Percentiles rank a stretch among this genome's conserved stretches.
These are phyloP conservation scores for Orthosia incerta DNA, from an alignment of 2,888 invertebrate genomes.

Conservation along the genomic window DNA sequence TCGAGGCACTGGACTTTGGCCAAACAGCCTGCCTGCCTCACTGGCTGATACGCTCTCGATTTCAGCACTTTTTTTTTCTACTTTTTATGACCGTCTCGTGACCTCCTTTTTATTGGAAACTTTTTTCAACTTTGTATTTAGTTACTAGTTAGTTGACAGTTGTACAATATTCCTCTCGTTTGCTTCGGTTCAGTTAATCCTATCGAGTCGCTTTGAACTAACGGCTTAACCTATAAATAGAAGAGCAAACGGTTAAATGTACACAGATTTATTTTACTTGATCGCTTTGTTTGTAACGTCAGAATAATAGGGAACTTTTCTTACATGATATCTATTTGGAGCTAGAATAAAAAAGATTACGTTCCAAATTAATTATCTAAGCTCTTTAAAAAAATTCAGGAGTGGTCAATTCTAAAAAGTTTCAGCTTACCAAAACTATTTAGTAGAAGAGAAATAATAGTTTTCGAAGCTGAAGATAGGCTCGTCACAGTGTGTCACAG, in stretches of 20 bases:
- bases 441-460: too few relatives aligned
- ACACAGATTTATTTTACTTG: not conserved
- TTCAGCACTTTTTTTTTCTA: constrained; percentile 59
- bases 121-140: constrained; percentile 44
- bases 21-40: constrained; percentile 45
- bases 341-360: not conserved
- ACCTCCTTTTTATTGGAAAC: constrained; percentile 65
- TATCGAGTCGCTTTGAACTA: constrained; percentile 24
- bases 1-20: constrained; percentile 65
- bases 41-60: constrained; percentile 69
- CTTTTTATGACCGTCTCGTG: constrained; percentile 60
- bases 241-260: constrained; percentile 19
- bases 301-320: too few relatives aligned
- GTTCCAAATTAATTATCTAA: not conserved
- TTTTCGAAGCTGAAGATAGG: too few relatives aligned
- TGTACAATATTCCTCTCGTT: constrained; percentile 51
- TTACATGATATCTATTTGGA: not conserved
- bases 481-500: too few relatives aligned
- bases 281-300: not conserved
- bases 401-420: too few relatives aligned
- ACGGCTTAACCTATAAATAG: constrained; percentile 30
- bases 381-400: not conserved
- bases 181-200: constrained; percentile 26
- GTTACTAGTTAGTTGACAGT: constrained; percentile 26
- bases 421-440: too few relatives aligned